Evolutionary conservation across 2,888 invertebrate species (phyloP), one percentile per base, ranked within the genome.

Genomic region (Sinotaia quadrata): DNA sequence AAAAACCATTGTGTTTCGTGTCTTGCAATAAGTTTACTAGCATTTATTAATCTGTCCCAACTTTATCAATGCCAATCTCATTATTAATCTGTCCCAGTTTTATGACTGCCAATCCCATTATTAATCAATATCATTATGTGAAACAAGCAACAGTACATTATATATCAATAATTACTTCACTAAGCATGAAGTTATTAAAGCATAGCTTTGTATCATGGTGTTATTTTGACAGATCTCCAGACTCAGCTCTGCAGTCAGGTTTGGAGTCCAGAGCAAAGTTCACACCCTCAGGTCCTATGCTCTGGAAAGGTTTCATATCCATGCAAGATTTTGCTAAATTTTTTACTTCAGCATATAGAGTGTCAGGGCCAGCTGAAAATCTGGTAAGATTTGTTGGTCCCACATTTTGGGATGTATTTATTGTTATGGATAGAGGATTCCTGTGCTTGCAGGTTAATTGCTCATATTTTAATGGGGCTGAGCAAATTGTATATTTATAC

Each of bases 241-340:
- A 87, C 71, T 86, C 85, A 0, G 84, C 82, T 15, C 73, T 83
- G 12, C 81, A 83, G 72, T 80, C 83, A 10, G 83, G 83, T 4
- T 72, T 84, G 44, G 85, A 84, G 41, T 36, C 68, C 24, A 80
- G 81, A 54, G 74, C 75, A 2, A 81, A 81, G 69, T 81, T 78
- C 65, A 79, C 77, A 0, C 81, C 80, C 0, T 78, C 77, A 4
- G 81, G 79, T 10, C 89, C 90, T 0, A 90, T 91, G 0, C 90
- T 93, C 36, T 95, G 95, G 95, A 93, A 92, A 71, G 97, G 97
- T 1, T 93, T 92, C 75, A 92, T 97, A 8, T 93, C 93, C 82
- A 96, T 96, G 95, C 93, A 94, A 7, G 97, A 97, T 84, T 94
- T 96, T 0, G 94, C 95, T 0, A 93, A 94, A 79, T 95, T 96